These are phyloP conservation scores for Teinopalpus imperialis DNA, from an alignment of 2,888 invertebrate genomes.

Conservation along the genomic window DNA sequence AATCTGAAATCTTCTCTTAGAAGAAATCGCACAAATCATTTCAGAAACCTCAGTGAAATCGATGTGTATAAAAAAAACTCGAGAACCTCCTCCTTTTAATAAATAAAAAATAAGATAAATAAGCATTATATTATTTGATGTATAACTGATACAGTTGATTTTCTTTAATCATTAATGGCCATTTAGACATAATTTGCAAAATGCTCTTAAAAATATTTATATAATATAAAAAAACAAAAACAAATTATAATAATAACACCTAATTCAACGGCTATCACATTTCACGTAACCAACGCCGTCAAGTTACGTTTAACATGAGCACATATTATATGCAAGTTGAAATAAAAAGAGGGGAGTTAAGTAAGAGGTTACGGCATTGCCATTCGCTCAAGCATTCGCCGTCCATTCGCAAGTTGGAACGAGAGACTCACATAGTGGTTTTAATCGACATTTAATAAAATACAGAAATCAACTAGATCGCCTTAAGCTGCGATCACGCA, in stretches of 20 bases:
- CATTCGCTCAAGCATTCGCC: slow-evolving; percentile 33
- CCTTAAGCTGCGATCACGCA: neutral
- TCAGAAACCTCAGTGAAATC: too few relatives aligned
- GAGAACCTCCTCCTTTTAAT: too few relatives aligned
- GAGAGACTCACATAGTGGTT: slow-evolving; percentile 26
- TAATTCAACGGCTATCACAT: slow-evolving; percentile 7
- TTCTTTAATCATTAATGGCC: too few relatives aligned
- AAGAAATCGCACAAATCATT: too few relatives aligned
- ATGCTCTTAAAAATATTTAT: neutral
- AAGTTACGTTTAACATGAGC: slow-evolving; percentile 1
- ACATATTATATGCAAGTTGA: slow-evolving; percentile 21
- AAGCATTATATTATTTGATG: too few relatives aligned
- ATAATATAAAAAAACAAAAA: neutral
- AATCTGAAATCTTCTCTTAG: too few relatives aligned
- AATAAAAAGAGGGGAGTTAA: slow-evolving; percentile 52
- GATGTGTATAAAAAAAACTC: too few relatives aligned
- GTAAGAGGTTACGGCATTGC: slow-evolving; percentile 76
- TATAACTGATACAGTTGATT: too few relatives aligned
- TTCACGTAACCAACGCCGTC: slow-evolving; percentile 20
- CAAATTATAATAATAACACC: neutral
- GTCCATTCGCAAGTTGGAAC: slow-evolving; percentile 52
- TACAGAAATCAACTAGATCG: neutral
- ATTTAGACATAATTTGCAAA: too few relatives aligned
- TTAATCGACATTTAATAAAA: neutral
- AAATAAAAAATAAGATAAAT: too few relatives aligned